Percentiles rank a stretch among this genome's conserved stretches.
Evolutionary conservation across 2,888 invertebrate species (phyloP).

Genomic region (Acanthosoma haemorrhoidale): DNA sequence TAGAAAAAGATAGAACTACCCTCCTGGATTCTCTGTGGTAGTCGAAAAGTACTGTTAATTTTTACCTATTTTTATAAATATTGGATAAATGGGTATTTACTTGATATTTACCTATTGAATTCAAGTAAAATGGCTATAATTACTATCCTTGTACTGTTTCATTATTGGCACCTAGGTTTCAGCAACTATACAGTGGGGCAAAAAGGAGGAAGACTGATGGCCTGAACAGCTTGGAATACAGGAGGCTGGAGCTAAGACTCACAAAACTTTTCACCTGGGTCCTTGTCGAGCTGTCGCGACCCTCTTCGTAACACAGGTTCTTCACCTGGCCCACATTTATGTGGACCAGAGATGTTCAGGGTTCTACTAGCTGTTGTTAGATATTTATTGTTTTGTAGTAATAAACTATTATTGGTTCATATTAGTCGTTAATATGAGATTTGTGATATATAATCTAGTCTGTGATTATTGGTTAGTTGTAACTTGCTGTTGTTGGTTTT

Average conservation of each 20-base stretch:
- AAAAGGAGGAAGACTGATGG: slow-evolving; percentile 81
- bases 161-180: slow-evolving; percentile 60
- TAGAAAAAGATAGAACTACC: too few relatives aligned
- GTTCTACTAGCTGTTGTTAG: neutral
- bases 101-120: too few relatives aligned
- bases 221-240: slow-evolving; percentile 76
- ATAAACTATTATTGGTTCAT: neutral
- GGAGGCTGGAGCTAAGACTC: slow-evolving; percentile 59
- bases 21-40: too few relatives aligned
- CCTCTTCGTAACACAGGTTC: slow-evolving; percentile 17
- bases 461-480: slow-evolving; percentile 6
- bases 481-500: neutral
- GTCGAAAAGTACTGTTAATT: too few relatives aligned
- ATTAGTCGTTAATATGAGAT: neutral
- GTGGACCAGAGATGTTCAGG: neutral
- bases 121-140: too few relatives aligned
- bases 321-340: neutral
- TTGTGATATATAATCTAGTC: slow-evolving; percentile 12
- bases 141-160: too few relatives aligned
- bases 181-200: slow-evolving; percentile 75
- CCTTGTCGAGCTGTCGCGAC: slow-evolving; percentile 57
- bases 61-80: too few relatives aligned
- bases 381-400: neutral
- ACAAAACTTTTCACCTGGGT: slow-evolving; percentile 78
- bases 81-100: too few relatives aligned